Evolutionary conservation across 2,888 invertebrate species (phyloP).

Genomic region (Heliconius cydno): DNA sequence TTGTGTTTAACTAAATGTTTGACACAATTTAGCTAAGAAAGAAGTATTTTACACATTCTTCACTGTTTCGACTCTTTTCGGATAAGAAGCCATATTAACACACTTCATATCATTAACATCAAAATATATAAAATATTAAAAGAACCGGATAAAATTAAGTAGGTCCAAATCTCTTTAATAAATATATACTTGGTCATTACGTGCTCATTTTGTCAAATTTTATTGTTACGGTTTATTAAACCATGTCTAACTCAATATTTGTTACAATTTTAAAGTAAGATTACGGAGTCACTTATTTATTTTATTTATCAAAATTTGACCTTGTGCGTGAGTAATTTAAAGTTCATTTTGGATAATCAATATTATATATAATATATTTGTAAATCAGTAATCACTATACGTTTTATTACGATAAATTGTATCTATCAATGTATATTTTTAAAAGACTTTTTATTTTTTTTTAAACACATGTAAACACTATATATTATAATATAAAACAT

Average conservation of each 20-base stretch:
- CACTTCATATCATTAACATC: neutral
- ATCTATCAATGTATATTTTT: neutral
- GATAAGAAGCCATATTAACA: no score
- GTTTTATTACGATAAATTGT: neutral
- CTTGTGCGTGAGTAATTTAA: rapidly evolving
- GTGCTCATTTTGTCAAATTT: constrained; percentile 10
- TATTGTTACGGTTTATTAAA: constrained; percentile 9
- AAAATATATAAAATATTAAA: neutral
- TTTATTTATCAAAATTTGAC: neutral
- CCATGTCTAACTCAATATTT: constrained; percentile 12
- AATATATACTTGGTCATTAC: neutral
- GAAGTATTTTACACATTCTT: no score
- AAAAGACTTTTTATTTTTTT: neutral
- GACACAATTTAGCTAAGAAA: no score
- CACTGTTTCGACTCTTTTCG: no score
- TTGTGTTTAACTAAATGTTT: no score
- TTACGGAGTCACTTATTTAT: neutral
- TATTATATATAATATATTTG: no score
- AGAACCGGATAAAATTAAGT: neutral
- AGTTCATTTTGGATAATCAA: neutral
- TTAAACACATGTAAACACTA: neutral
- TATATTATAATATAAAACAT: neutral
- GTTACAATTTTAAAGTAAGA: neutral
- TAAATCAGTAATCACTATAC: neutral
- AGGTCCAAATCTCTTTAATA: neutral